These are phyloP conservation scores for Odontomyia ornata DNA, from an alignment of 2,888 invertebrate species.

Conservation along the genomic window DNA sequence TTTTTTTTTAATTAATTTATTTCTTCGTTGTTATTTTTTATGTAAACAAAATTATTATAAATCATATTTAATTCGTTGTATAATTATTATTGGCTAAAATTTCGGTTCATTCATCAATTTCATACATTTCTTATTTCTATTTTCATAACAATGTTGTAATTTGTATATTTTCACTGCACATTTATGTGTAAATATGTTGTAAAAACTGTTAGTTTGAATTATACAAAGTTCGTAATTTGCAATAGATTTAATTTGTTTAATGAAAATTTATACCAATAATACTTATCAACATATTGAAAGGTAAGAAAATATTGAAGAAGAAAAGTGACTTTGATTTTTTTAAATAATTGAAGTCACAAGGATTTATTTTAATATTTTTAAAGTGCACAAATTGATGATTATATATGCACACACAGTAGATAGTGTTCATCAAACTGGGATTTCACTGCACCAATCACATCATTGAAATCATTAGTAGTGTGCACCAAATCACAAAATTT, in stretches of 20 bases:
- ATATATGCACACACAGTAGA: background rate
- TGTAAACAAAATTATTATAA: background rate
- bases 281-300: constrained; percentile 11
- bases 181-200: too few relatives aligned
- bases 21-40: background rate
- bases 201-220: too few relatives aligned
- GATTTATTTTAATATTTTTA: background rate
- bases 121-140: background rate
- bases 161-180: too few relatives aligned
- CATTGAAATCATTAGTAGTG: background rate
- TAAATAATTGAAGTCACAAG: too few relatives aligned
- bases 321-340: background rate
- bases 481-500: background rate
- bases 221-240: too few relatives aligned
- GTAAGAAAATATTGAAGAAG: background rate
- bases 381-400: background rate
- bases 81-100: background rate
- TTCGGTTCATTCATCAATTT: background rate
- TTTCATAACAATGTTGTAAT: too few relatives aligned
- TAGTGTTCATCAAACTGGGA: constrained; percentile 12
- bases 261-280: background rate
- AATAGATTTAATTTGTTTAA: too few relatives aligned
- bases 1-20: constrained; percentile 15
- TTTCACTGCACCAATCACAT: background rate
- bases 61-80: background rate